phyloP scores from a whole-genome alignment of 2,888 invertebrate species.

The Tineola bisselliella region DNA sequence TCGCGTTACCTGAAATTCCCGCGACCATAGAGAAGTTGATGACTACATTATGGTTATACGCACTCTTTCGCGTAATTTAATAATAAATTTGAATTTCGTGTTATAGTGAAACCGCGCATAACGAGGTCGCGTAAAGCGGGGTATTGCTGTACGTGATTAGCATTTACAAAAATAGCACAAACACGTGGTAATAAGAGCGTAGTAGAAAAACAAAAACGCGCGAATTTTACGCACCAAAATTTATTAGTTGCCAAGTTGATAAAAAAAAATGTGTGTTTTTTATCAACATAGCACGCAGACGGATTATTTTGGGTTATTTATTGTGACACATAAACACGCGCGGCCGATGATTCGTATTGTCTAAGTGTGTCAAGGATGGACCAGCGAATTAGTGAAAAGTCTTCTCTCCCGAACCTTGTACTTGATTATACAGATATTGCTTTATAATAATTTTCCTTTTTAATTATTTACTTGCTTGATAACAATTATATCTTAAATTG shows the following conservation, averaged over 20 bases:
- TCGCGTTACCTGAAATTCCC: no score
- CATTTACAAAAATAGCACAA: neutral
- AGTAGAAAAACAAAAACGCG: no score
- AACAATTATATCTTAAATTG: neutral
- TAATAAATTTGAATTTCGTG: no score
- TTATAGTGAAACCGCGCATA: no score
- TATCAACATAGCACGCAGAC: neutral
- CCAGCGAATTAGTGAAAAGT: conserved; percentile 7
- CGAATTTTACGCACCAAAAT: neutral
- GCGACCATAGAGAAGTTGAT: no score
- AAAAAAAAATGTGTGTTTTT: neutral
- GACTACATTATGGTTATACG: no score
- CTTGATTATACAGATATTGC: neutral
- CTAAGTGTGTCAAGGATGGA: neutral
- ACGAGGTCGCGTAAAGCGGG: no score
- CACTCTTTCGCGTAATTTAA: no score
- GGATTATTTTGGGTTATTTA: conserved; percentile 11
- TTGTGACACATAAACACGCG: neutral
- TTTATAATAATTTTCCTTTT: neutral
- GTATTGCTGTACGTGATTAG: no score
- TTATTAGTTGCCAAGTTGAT: neutral
- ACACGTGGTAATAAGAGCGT: neutral
- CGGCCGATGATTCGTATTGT: conserved; percentile 3
- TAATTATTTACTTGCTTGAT: neutral
- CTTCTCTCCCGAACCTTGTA: conserved; percentile 2